Percentiles rank a stretch among this genome's conserved stretches.
Evolutionary conservation across 2,888 invertebrate genomes (phyloP).

Genomic region (Malthinus flaveolus): DNA sequence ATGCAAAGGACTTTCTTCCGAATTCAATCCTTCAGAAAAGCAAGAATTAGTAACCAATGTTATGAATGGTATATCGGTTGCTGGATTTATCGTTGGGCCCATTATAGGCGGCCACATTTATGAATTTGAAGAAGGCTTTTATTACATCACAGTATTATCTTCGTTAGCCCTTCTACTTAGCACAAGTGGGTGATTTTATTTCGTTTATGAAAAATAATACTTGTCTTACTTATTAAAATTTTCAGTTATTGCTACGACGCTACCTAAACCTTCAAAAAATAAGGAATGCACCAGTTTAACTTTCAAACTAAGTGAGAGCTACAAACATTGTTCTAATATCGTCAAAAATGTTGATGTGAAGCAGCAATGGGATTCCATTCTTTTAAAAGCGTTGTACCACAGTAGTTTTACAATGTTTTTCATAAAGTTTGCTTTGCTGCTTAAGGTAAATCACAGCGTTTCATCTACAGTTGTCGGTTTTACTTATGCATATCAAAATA

Average conservation of each 20-base stretch:
- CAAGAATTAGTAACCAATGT: conserved; percentile 66
- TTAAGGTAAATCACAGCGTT: conserved; percentile 7
- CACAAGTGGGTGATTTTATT: conserved; percentile 9
- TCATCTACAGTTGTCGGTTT: conserved; percentile 13
- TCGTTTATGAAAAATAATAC: neutral
- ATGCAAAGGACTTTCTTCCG: conserved; percentile 66
- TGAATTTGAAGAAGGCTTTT: conserved; percentile 61
- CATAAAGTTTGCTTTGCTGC: conserved; percentile 21
- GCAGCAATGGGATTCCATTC: conserved; percentile 12
- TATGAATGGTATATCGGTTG: conserved; percentile 67
- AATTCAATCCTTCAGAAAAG: conserved; percentile 59
- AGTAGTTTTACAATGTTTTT: conserved; percentile 18
- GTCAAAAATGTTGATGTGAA: neutral
- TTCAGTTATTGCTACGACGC: conserved; percentile 9
- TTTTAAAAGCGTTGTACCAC: conserved; percentile 13
- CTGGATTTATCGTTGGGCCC: conserved; percentile 73
- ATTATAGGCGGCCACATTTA: conserved; percentile 68
- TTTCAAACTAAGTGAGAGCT: conserved; percentile 5
- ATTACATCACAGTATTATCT: conserved; percentile 47
- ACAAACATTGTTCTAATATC: conserved; percentile 1
- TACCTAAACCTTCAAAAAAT: conserved; percentile 2
- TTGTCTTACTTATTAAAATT: conserved; percentile 1
- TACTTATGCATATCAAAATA: conserved; percentile 20
- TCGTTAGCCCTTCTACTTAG: neutral
- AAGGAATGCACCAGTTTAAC: neutral